Evolutionary conservation across 2,113 vertebrate genomes (phyloP).

Genomic region (Xenotilapia leptura): DNA sequence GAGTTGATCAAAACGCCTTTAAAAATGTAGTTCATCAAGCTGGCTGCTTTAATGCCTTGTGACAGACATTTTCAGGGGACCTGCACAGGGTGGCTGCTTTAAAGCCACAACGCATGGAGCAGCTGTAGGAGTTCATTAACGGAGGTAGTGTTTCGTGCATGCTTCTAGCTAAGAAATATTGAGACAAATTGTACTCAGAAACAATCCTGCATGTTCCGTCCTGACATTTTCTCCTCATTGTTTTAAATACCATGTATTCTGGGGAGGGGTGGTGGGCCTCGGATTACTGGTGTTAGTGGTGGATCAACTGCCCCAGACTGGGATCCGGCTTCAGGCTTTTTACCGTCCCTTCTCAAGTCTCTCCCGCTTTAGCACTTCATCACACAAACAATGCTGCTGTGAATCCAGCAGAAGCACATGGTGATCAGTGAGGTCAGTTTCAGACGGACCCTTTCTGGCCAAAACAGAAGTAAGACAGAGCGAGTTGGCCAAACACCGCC

Average conservation of each 20-base stretch:
- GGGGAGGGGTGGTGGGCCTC: background rate
- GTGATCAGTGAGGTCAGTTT: background rate
- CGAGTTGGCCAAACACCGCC: background rate
- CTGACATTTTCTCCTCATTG: background rate
- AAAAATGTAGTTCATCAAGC: constrained; percentile 28
- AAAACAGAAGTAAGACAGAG: background rate
- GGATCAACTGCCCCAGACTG: constrained; percentile 29
- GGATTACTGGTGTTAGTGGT: constrained; percentile 37
- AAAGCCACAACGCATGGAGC: background rate
- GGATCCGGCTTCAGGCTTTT: constrained; percentile 13
- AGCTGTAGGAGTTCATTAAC: background rate
- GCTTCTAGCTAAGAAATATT: background rate
- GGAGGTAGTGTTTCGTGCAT: background rate
- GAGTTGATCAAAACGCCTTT: constrained; percentile 39
- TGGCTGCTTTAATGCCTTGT: background rate
- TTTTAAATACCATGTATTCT: constrained; percentile 24
- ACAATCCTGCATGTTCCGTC: background rate
- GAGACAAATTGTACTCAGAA: background rate
- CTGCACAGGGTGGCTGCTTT: background rate
- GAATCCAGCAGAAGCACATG: background rate
- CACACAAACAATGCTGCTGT: background rate
- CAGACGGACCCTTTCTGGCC: background rate
- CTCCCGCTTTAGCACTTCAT: background rate
- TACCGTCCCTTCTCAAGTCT: background rate
- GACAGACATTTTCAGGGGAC: background rate